Evolutionary conservation across 2,113 vertebrate species (phyloP).

Genomic region (Percina caprodes): DNA sequence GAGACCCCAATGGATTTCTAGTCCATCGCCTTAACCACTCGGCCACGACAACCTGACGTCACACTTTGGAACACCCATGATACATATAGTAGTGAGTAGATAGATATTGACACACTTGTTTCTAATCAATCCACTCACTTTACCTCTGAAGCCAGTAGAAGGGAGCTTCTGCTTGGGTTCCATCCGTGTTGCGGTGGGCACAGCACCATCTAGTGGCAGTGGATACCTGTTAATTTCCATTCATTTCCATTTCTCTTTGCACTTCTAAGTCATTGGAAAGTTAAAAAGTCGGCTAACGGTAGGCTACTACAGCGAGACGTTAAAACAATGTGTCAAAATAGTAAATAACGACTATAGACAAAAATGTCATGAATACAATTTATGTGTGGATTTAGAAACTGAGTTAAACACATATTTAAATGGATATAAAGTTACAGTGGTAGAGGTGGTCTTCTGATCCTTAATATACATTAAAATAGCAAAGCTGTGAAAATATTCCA

Average conservation of each 20-base stretch:
- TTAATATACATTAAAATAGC: too few species aligned
- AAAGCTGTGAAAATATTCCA: too few species aligned
- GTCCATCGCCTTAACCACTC: constrained; percentile 90
- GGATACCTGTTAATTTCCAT: neutral
- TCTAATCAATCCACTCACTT: neutral
- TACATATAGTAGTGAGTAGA: too few species aligned
- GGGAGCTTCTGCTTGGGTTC: too few species aligned
- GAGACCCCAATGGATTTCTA: constrained; percentile 95
- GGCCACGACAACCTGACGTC: constrained; percentile 77
- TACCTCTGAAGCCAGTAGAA: neutral
- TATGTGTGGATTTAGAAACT: too few species aligned
- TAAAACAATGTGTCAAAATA: neutral
- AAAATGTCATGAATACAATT: neutral
- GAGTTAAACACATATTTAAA: too few species aligned
- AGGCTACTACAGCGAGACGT: neutral
- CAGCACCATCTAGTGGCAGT: constrained; percentile 44
- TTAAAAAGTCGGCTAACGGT: neutral
- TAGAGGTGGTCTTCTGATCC: too few species aligned
- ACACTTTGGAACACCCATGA: too few species aligned
- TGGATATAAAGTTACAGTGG: too few species aligned
- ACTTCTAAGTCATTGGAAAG: too few species aligned
- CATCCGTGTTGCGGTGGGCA: neutral
- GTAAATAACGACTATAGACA: neutral
- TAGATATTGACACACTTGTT: too few species aligned
- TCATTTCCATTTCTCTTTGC: neutral